Percentiles rank a stretch among this genome's conserved stretches.
Conservation (phyloP, 2,888 invertebrate species). For the Sclerodermus sp. region DNA sequence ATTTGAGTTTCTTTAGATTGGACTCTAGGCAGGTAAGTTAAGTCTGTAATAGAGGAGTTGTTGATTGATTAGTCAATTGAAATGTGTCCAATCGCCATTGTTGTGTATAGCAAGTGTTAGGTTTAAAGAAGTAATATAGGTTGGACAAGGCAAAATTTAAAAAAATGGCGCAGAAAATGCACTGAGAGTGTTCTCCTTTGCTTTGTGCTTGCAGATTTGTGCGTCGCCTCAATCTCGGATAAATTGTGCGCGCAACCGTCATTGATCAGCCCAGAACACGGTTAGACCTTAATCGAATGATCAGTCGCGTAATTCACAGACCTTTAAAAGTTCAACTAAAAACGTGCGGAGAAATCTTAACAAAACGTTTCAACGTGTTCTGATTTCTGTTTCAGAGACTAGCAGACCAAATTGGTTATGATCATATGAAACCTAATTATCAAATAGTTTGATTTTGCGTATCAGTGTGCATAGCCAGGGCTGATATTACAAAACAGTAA, state of each 20-base stretch:
- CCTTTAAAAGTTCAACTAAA: background rate
- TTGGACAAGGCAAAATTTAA: constrained; percentile 52
- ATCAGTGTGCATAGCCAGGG: no score
- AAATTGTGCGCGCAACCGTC: constrained; percentile 53
- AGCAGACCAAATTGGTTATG: constrained; percentile 52
- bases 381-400: constrained; percentile 59
- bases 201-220: constrained; percentile 59
- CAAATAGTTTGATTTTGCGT: constrained; percentile 8
- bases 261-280: constrained; percentile 55
- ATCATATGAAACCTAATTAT: constrained; percentile 35
- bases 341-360: constrained; percentile 33
- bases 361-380: constrained; percentile 51
- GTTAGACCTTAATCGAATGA: constrained; percentile 50
- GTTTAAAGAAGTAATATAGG: constrained; percentile 46
- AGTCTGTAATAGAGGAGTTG: constrained; percentile 15
- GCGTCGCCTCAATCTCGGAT: constrained; percentile 57
- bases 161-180: constrained; percentile 52
- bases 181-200: constrained; percentile 57
- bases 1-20: constrained; percentile 1
- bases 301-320: constrained; percentile 22
- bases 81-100: constrained; percentile 44
- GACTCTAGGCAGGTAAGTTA: constrained; percentile 24
- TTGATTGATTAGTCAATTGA: background rate
- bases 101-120: constrained; percentile 36
- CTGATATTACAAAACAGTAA: no score